Conservation (phyloP, 1,140 invertebrate species). For the Zaprionus inermis region DNA sequence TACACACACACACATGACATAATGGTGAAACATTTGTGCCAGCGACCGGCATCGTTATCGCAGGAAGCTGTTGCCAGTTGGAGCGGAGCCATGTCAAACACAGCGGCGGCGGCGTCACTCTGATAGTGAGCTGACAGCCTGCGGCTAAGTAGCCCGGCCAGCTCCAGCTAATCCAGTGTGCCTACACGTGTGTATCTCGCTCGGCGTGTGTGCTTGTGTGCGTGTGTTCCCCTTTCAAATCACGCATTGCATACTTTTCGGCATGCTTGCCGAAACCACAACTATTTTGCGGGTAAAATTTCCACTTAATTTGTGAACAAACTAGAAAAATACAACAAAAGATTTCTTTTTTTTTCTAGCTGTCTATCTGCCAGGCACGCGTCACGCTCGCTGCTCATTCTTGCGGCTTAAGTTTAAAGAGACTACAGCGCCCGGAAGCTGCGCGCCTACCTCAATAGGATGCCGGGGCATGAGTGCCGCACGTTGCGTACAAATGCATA, state of each 20-base stretch:
- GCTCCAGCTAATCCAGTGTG: constrained; percentile 32
- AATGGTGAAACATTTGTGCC: constrained; percentile 14
- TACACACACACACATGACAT: neutral
- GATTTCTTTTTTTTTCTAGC: neutral
- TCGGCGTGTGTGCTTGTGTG: neutral
- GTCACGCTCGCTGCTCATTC: neutral
- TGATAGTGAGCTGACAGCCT: constrained; percentile 49
- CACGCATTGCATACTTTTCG: neutral
- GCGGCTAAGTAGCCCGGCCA: constrained; percentile 8
- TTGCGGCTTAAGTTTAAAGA: constrained; percentile 29
- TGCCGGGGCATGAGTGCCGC: constrained; percentile 7
- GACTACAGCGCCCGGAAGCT: neutral
- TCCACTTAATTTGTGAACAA: constrained; percentile 31
- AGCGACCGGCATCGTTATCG: constrained; percentile 33
- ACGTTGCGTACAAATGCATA: constrained; percentile 60
- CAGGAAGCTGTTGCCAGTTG: constrained; percentile 37
- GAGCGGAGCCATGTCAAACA: constrained; percentile 31
- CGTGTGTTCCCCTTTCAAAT: neutral
- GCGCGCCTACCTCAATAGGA: too few relatives aligned
- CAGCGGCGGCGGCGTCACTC: constrained; percentile 18
- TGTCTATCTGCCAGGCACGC: neutral
- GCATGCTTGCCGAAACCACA: constrained; percentile 15
- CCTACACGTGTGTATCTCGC: neutral
- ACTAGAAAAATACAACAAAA: constrained; percentile 16
- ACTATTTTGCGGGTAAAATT: constrained; percentile 39